Evolutionary conservation across 2,888 invertebrate species (phyloP), one percentile per base, ranked within the genome.

Genomic region (Ariolimax columbianus): DNA sequence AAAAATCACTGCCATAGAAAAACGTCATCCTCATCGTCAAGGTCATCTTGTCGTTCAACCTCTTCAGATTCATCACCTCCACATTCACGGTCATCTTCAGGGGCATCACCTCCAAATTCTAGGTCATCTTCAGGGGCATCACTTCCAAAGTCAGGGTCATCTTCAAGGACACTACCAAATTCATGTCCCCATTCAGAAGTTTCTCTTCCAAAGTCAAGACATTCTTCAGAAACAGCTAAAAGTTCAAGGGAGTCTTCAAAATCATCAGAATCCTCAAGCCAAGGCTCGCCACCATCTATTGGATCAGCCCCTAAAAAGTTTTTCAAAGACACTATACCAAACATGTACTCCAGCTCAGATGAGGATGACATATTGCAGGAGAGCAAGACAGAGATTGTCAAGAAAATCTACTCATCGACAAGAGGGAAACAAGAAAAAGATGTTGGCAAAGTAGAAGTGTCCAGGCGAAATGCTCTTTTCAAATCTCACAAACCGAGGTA

Each of bases 321-420:
- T 23, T 38, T 82, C 23, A 82, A 72, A 70, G 81, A 82, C 72
- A 55, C 47, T 9, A 47, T 82, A 38, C 81, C 81, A 1, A 47
- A 82, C 72, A 72, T 82, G 72, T 75, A 82, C 77, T 75, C 82
- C 9, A 82, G 82, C 43, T 75, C 75, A 43, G 82, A 82, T 75
- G 82, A 82, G 70, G 77, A 75, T 4, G 47, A 9, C 38, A 17
- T 30, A 59, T n/a, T 43, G 14, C 33, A 43, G 26, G 66, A 82
- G 33, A 82, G 33, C 38, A 82, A 63, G 30, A 75, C 82, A 40
- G 75, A 77, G 40, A 82, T 82, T 36, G 77, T 82, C 17, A 82
- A 82, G 33, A 82, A 82, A 33, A 82, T 82, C 2, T 82, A 75
- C 26, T 68, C 66, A 19, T 77, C 82, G 0, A 14, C 66, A 38